Evolutionary conservation across 2,113 vertebrate genomes (phyloP).

Genomic region (Otolemur garnettii): DNA sequence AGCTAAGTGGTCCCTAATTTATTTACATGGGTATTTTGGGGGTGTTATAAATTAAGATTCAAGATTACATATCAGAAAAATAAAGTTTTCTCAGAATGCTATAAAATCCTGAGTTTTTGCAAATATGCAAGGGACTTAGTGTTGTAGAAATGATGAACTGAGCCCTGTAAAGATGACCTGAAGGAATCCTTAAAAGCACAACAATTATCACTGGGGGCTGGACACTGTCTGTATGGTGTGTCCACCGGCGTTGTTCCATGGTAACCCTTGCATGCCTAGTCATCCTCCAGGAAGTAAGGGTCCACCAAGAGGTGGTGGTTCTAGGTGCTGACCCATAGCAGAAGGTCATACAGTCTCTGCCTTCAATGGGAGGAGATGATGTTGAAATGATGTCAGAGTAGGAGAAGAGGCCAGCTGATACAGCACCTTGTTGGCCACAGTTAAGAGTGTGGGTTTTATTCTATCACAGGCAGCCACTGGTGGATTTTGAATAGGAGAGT

Average conservation of each 20-base stretch:
- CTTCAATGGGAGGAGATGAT: neutral
- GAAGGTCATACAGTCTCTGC: neutral
- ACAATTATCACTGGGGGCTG: no score
- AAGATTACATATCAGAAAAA: neutral
- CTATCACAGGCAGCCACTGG: neutral
- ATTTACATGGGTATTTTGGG: neutral
- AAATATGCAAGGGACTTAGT: neutral
- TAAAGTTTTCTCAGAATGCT: neutral
- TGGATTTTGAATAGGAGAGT: neutral
- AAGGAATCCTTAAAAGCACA: neutral
- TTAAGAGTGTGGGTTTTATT: neutral
- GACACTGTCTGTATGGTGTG: neutral
- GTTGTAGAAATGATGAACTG: neutral
- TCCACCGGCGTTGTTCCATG: neutral
- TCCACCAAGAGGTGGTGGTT: neutral
- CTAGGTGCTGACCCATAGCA: neutral
- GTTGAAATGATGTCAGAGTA: neutral
- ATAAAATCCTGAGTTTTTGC: neutral
- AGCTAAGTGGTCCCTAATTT: neutral
- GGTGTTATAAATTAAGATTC: conserved; percentile 29
- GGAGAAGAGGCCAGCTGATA: neutral
- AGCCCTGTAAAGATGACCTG: neutral
- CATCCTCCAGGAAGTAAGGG: neutral
- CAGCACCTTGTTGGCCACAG: neutral
- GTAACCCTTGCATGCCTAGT: neutral